A percentile compares a stretch with the other conserved stretches of the same genome.
phyloP scores from a whole-genome alignment of 2,888 invertebrate genomes.

The Hesperia comma region DNA sequence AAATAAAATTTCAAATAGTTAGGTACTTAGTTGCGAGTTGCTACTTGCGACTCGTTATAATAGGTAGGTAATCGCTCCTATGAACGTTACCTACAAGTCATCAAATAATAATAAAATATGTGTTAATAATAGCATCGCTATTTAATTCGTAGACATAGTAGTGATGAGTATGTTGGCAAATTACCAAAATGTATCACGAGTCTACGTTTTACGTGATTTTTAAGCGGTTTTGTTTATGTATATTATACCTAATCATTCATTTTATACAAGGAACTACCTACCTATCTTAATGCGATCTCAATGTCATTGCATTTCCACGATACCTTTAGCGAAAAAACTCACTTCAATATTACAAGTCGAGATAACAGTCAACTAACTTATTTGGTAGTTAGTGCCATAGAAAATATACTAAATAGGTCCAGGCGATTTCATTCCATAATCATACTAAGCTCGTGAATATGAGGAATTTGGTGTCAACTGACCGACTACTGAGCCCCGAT shows the following conservation, averaged over 20 bases:
- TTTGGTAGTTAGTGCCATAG: too few species aligned
- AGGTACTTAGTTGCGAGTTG: too few species aligned
- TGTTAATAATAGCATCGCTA: slow-evolving; percentile 20
- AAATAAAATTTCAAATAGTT: too few species aligned
- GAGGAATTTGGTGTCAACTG: too few species aligned
- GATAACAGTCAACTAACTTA: too few species aligned
- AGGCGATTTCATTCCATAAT: too few species aligned
- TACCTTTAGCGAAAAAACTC: slow-evolving; percentile 11
- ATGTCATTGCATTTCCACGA: too few species aligned
- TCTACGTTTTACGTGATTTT: slow-evolving; percentile 50
- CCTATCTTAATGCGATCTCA: slow-evolving; percentile 12
- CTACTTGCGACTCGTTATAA: too few species aligned
- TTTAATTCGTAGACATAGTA: slow-evolving; percentile 2
- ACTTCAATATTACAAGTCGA: too few species aligned
- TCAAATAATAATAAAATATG: slow-evolving; percentile 36
- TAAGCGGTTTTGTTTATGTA: slow-evolving; percentile 41
- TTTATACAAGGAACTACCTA: background rate
- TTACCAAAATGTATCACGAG: slow-evolving; percentile 60
- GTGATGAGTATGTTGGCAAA: slow-evolving; percentile 52
- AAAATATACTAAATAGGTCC: too few species aligned
- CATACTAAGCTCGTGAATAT: too few species aligned
- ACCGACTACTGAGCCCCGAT: too few species aligned
- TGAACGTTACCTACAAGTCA: slow-evolving; percentile 42
- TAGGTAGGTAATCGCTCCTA: background rate
- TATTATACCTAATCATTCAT: slow-evolving; percentile 38